phyloP scores from a whole-genome alignment of 2,888 invertebrate genomes.

The Leucophenga montana region DNA sequence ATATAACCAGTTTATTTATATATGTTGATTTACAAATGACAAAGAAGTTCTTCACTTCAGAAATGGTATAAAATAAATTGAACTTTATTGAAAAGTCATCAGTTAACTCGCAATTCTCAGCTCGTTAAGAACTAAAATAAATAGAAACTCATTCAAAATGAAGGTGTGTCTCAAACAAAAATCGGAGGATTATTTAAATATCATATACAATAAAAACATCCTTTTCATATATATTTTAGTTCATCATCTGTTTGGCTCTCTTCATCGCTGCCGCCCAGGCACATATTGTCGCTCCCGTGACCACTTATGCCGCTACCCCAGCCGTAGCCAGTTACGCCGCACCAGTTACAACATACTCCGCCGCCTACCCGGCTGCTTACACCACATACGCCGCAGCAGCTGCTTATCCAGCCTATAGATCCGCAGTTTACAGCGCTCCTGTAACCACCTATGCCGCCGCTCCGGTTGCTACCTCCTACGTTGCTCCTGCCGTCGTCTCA shows the following conservation, averaged over 20 bases:
- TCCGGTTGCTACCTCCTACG: slow-evolving; percentile 24
- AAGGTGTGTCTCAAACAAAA: slow-evolving; percentile 53
- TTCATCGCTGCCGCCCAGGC: slow-evolving; percentile 63
- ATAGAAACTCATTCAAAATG: slow-evolving; percentile 51
- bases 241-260: slow-evolving; percentile 62
- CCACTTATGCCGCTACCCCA: slow-evolving; percentile 37
- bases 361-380: slow-evolving; percentile 31
- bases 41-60: not conserved
- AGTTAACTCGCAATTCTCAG: slow-evolving; percentile 19
- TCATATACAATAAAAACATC: not conserved
- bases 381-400: slow-evolving; percentile 20
- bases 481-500: slow-evolving; percentile 5
- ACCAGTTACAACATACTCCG: slow-evolving; percentile 35
- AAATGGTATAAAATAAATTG: slow-evolving; percentile 12
- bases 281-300: slow-evolving; percentile 58
- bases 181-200: not conserved
- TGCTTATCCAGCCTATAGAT: slow-evolving; percentile 4
- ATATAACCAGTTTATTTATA: too few relatives aligned
- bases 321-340: slow-evolving; percentile 42
- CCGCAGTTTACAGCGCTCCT: slow-evolving; percentile 39
- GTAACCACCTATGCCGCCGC: slow-evolving; percentile 40
- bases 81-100: not conserved
- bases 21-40: too few relatives aligned
- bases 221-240: slow-evolving; percentile 42
- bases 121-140: slow-evolving; percentile 31